phyloP scores from a whole-genome alignment of 2,113 vertebrate genomes.

The Rutilus rutilus region DNA sequence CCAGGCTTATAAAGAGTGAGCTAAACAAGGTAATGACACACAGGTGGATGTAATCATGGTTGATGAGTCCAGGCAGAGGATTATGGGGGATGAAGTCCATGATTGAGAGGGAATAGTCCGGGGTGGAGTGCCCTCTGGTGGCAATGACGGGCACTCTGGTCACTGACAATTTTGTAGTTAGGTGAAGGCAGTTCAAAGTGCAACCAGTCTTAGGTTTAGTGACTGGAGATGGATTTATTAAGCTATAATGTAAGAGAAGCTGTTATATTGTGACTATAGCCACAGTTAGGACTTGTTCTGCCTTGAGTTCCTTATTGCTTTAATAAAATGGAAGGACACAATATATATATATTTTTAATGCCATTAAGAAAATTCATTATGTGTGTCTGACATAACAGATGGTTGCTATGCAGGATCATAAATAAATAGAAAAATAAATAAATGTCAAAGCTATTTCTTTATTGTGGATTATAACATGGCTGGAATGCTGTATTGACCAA shows the following conservation, averaged over 20 bases:
- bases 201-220: background rate
- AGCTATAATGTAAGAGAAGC: background rate
- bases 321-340: background rate
- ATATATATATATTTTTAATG: too few relatives aligned
- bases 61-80: too few relatives aligned
- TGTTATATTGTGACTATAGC: background rate
- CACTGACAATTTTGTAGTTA: too few relatives aligned
- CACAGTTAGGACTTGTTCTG: background rate
- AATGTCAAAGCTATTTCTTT: background rate
- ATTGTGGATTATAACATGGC: background rate
- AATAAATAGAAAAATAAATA: background rate
- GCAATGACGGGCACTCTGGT: too few relatives aligned
- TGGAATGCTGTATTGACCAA: background rate
- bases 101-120: too few relatives aligned
- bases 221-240: background rate
- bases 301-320: background rate
- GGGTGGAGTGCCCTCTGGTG: too few relatives aligned
- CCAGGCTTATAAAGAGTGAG: too few relatives aligned
- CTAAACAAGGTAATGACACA: too few relatives aligned
- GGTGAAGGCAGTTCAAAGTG: background rate
- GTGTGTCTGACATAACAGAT: background rate
- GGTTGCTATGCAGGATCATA: background rate
- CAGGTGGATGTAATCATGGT: too few relatives aligned
- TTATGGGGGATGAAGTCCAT: too few relatives aligned
- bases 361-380: background rate